Percentiles rank a stretch among this genome's conserved stretches.
Evolutionary conservation across 2,888 invertebrate genomes (phyloP).

Genomic region (Andrena minutula): DNA sequence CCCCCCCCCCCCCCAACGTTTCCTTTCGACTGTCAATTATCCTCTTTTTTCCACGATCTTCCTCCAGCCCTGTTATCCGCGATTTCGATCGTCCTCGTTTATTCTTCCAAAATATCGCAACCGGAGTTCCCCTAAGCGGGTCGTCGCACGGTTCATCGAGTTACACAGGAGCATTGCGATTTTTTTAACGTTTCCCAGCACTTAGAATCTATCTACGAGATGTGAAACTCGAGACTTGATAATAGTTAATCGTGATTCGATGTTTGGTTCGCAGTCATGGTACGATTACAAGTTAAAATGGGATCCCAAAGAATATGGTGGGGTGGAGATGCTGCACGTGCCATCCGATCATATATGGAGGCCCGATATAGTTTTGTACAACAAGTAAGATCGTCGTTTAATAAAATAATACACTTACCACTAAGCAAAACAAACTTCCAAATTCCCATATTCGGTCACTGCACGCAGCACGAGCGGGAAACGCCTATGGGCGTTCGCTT

Average conservation of each 20-base stretch:
- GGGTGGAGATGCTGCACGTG: slow-evolving; percentile 93
- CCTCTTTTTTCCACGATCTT: not conserved
- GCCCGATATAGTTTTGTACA: slow-evolving; percentile 93
- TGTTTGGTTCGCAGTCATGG: slow-evolving; percentile 89
- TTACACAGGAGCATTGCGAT: too few relatives aligned
- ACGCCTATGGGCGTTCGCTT: too few relatives aligned
- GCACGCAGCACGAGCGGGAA: too few relatives aligned
- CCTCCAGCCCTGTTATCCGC: not conserved
- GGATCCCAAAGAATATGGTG: slow-evolving; percentile 94
- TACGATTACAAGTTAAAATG: slow-evolving; percentile 94
- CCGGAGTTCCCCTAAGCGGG: not conserved
- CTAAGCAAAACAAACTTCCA: too few relatives aligned
- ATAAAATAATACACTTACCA: too few relatives aligned
- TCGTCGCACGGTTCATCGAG: not conserved
- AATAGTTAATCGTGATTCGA: not conserved
- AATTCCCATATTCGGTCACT: too few relatives aligned
- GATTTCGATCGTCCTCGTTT: slow-evolving; percentile 3
- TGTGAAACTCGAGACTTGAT: not conserved
- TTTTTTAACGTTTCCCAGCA: not conserved
- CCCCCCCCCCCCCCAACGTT: not conserved
- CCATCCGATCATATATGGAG: slow-evolving; percentile 95
- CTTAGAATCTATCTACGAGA: not conserved
- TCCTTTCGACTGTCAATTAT: not conserved
- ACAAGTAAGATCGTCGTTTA: slow-evolving; percentile 88
- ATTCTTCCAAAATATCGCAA: not conserved